These are phyloP conservation scores for Trachymyrmex septentrionalis DNA, from an alignment of 1,140 invertebrate species.

Conservation along the genomic window DNA sequence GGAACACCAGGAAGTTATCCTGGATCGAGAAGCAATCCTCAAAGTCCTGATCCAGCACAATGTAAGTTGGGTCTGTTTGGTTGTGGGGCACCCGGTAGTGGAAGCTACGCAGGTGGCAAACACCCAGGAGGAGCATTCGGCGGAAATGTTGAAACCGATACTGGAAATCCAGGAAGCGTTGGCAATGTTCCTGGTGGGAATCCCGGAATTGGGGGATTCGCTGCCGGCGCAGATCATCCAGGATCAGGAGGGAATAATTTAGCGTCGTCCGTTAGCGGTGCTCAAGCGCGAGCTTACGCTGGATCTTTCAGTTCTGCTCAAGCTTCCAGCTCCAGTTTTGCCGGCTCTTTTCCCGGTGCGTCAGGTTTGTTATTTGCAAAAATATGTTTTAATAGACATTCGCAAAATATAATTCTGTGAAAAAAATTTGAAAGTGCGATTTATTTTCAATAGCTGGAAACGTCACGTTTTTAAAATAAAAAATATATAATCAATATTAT, in stretches of 20 bases:
- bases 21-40: background rate
- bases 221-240: background rate
- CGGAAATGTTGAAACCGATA: constrained; percentile 34
- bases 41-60: background rate
- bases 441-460: background rate
- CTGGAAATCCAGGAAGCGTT: background rate
- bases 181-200: background rate
- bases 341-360: background rate
- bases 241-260: constrained; percentile 10
- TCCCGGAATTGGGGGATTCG: background rate
- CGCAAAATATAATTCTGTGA: background rate
- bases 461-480: background rate
- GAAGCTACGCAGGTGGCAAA: background rate
- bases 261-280: background rate
- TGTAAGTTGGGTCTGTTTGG: constrained; percentile 17
- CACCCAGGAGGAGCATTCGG: background rate
- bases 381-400: background rate
- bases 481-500: background rate
- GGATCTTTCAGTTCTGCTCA: constrained; percentile 46
- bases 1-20: no score
- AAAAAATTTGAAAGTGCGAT: background rate
- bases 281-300: constrained; percentile 1
- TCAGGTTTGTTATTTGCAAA: constrained; percentile 39
- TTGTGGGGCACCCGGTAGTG: background rate
- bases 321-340: constrained; percentile 47